phyloP scores from a whole-genome alignment of 2,113 vertebrate genomes.

The Glaucidium brasilianum region DNA sequence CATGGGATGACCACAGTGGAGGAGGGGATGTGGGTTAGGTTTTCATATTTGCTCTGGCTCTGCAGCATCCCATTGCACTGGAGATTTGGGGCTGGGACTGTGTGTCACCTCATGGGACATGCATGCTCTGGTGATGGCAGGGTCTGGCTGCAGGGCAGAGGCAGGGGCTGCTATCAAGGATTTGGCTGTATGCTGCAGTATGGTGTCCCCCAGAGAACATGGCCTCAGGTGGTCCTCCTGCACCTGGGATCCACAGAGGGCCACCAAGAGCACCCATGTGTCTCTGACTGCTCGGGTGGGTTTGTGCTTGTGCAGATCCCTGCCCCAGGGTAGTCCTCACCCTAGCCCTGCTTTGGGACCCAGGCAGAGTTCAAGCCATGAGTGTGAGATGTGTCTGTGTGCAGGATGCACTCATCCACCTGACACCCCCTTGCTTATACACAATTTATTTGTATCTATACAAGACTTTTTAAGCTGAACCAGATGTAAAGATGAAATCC shows the following conservation, averaged over 20 bases:
- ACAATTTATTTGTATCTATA: background rate
- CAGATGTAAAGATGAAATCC: conserved; percentile 62
- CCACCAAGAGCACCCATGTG: background rate
- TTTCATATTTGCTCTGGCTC: background rate
- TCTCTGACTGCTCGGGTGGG: accelerated
- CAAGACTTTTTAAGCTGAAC: conserved; percentile 34
- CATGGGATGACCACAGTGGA: background rate
- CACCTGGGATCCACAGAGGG: background rate
- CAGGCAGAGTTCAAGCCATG: background rate
- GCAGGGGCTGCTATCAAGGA: background rate
- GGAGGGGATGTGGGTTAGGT: accelerated
- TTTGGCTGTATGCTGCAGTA: accelerated
- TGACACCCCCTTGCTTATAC: background rate
- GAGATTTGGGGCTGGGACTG: background rate
- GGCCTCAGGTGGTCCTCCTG: background rate
- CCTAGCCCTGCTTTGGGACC: background rate
- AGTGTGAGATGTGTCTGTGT: background rate
- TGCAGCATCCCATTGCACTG: background rate
- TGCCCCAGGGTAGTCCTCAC: background rate
- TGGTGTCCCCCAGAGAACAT: accelerated
- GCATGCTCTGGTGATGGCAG: accelerated
- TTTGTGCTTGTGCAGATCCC: background rate
- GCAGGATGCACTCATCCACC: background rate
- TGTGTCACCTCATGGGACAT: background rate
- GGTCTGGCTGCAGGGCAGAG: background rate